Evolutionary conservation across 1,140 invertebrate species (phyloP).

Genomic region (Brachionus calyciflorus): DNA sequence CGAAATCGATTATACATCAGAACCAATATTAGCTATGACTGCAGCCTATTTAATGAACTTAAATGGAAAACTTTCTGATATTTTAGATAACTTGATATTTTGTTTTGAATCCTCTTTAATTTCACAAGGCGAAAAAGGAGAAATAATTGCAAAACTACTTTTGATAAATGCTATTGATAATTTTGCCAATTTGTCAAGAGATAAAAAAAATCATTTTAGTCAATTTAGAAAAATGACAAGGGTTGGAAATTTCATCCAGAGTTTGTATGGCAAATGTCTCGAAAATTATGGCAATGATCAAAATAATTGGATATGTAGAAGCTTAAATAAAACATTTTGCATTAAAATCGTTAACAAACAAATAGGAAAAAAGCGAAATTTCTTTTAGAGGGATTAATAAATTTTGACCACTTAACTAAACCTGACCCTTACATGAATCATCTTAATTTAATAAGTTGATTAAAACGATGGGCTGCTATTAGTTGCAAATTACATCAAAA

Average conservation of each 20-base stretch:
- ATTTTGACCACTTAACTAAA: not conserved
- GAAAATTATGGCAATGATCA: not conserved
- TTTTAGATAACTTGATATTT: not conserved
- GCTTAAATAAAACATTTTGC: not conserved
- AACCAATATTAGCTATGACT: not conserved
- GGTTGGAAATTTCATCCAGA: constrained; percentile 12
- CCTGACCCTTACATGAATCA: not conserved
- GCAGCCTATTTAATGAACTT: not conserved
- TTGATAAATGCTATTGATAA: not conserved
- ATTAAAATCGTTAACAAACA: not conserved
- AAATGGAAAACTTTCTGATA: not conserved
- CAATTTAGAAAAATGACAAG: not conserved
- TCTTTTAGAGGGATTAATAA: not conserved
- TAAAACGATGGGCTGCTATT: not conserved
- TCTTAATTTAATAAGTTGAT: not conserved
- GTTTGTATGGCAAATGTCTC: not conserved
- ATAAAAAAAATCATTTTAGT: not conserved
- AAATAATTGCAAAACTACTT: not conserved
- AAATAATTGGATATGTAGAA: constrained; percentile 3
- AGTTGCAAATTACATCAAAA: not conserved
- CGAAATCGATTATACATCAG: not conserved
- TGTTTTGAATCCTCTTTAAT: not conserved
- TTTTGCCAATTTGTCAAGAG: not conserved
- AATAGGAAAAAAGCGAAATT: not conserved
- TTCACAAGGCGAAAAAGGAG: constrained; percentile 6